Evolutionary conservation across 2,113 vertebrate genomes (phyloP).

Genomic region (Fregata magnificens): DNA sequence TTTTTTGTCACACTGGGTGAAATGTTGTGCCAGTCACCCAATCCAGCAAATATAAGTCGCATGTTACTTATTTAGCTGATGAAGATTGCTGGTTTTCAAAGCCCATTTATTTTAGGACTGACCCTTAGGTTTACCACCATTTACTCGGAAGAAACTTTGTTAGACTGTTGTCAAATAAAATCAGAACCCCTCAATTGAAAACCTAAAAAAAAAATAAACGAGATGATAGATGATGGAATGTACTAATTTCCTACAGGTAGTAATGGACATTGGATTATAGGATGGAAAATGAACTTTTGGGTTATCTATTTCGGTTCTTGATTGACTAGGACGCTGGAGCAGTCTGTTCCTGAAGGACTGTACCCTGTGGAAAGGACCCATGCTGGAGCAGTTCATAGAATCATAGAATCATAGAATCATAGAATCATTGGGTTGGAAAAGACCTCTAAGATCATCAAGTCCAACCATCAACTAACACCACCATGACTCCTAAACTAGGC

Average conservation of each 20-base stretch:
- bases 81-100: not conserved
- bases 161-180: not conserved
- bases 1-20: not conserved
- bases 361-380: not conserved
- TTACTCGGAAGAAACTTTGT: not conserved
- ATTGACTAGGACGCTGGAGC: not conserved
- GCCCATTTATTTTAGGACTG: not conserved
- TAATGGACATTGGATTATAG: not conserved
- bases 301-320: not conserved
- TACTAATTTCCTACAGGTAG: not conserved
- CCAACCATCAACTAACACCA: too few species aligned
- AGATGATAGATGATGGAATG: not conserved
- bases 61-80: not conserved
- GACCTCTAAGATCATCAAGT: too few species aligned
- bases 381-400: rapidly evolving
- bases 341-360: not conserved
- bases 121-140: not conserved
- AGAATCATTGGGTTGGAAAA: too few species aligned
- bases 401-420: too few species aligned
- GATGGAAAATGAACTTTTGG: not conserved
- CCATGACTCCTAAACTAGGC: too few species aligned
- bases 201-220: not conserved
- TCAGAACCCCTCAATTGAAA: not conserved
- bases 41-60: not conserved
- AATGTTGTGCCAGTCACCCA: not conserved